Percentiles rank a stretch among this genome's conserved stretches.
Conservation (phyloP, 64 coral and sea anemone species). For the Stichodactyla mertensii region DNA sequence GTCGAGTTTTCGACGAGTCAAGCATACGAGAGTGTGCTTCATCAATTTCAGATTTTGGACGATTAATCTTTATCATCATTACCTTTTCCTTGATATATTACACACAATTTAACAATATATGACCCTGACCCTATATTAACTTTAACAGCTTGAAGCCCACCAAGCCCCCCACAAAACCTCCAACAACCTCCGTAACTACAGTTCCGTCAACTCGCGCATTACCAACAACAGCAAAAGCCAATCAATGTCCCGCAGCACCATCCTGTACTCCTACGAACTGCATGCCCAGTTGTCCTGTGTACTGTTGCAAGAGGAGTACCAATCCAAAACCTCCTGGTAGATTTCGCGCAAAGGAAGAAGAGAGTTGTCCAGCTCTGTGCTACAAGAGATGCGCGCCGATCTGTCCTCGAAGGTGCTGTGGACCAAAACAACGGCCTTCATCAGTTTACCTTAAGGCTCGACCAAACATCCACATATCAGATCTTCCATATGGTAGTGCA, state of each 20-base stretch:
- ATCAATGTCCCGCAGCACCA: slow-evolving; percentile 12
- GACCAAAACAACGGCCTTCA: slow-evolving; percentile 26
- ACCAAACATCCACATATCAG: slow-evolving; percentile 33
- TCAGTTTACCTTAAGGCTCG: slow-evolving; percentile 23
- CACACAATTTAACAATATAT: no score
- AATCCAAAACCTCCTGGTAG: neutral
- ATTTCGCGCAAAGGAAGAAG: neutral
- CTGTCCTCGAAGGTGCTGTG: slow-evolving; percentile 82
- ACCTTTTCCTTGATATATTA: no score
- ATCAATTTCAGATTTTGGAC: no score
- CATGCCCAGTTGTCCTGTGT: slow-evolving; percentile 31
- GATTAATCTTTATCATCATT: no score
- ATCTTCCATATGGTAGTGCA: slow-evolving; percentile 7
- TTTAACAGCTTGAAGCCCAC: neutral
- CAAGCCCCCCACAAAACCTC: slow-evolving; percentile 18
- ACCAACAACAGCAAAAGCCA: slow-evolving; percentile 9
- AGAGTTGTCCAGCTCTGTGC: slow-evolving; percentile 55
- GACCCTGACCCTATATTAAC: neutral
- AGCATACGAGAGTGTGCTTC: no score
- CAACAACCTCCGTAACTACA: slow-evolving; percentile 14
- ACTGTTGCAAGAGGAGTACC: slow-evolving; percentile 37
- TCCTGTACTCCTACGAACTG: slow-evolving; percentile 31
- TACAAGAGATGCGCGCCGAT: slow-evolving; percentile 36
- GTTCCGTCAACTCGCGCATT: slow-evolving; percentile 5
- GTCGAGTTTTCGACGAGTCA: no score